phyloP scores from a whole-genome alignment of 1,140 invertebrate species.

The Brachionus asplanchnoidis region DNA sequence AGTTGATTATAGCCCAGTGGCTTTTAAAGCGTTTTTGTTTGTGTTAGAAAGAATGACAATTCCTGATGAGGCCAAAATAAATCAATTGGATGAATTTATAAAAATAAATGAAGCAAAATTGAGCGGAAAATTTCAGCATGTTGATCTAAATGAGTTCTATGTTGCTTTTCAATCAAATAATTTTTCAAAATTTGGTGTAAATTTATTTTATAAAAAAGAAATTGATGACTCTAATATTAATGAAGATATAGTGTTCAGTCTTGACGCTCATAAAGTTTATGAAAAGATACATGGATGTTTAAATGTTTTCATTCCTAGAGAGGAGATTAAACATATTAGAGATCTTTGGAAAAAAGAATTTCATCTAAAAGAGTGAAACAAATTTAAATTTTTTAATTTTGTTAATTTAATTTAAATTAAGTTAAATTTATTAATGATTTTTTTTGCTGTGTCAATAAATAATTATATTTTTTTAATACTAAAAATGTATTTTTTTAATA shows the following conservation, averaged over 20 bases:
- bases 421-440: background rate
- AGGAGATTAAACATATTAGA: background rate
- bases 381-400: background rate
- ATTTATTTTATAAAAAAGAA: constrained; percentile 14
- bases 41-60: background rate
- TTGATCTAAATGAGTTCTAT: background rate
- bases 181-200: constrained; percentile 1
- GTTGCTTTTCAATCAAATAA: background rate
- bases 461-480: too few species aligned
- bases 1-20: background rate
- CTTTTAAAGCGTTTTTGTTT: background rate
- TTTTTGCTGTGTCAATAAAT: background rate
- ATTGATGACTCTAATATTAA: background rate
- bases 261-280: background rate
- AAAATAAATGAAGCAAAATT: background rate
- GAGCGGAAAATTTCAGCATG: background rate
- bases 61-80: background rate
- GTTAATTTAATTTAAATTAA: background rate
- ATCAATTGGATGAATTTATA: background rate
- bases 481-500: too few species aligned
- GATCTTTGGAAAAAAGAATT: constrained; percentile 19
- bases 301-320: background rate
- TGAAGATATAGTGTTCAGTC: background rate
- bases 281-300: background rate
- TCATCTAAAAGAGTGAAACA: background rate